phyloP scores from a whole-genome alignment of 2,888 invertebrate genomes.

The Caenorhabditis angaria region DNA sequence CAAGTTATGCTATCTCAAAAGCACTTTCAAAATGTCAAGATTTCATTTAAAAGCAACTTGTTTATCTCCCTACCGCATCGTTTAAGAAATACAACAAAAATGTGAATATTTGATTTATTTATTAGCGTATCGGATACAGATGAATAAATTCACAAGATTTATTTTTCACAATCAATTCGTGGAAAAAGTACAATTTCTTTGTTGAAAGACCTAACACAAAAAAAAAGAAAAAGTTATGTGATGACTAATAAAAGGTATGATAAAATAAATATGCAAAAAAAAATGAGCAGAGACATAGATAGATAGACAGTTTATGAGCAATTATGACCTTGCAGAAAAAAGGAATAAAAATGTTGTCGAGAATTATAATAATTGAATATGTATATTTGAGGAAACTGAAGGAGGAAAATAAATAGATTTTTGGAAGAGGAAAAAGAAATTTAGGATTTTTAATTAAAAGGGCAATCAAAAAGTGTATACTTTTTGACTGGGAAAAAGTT shows the following conservation, averaged over 20 bases:
- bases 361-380: background rate
- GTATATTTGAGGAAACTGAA: background rate
- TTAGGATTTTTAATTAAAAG: no score
- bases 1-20: no score
- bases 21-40: background rate
- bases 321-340: background rate
- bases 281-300: background rate
- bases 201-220: background rate
- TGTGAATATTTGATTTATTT: background rate
- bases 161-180: background rate
- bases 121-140: conserved; percentile 2
- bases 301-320: background rate
- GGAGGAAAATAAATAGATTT: background rate
- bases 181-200: background rate
- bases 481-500: no score
- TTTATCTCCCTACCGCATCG: no score
- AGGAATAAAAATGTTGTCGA: background rate
- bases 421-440: no score
- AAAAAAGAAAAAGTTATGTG: background rate
- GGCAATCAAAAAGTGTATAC: no score
- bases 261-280: background rate
- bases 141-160: conserved; percentile 1
- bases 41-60: background rate
- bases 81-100: background rate
- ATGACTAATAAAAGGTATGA: no score